Evolutionary conservation across 2,113 vertebrate genomes (phyloP), one percentile per base, ranked within the genome.

Genomic region (Platysternon megacephalum): DNA sequence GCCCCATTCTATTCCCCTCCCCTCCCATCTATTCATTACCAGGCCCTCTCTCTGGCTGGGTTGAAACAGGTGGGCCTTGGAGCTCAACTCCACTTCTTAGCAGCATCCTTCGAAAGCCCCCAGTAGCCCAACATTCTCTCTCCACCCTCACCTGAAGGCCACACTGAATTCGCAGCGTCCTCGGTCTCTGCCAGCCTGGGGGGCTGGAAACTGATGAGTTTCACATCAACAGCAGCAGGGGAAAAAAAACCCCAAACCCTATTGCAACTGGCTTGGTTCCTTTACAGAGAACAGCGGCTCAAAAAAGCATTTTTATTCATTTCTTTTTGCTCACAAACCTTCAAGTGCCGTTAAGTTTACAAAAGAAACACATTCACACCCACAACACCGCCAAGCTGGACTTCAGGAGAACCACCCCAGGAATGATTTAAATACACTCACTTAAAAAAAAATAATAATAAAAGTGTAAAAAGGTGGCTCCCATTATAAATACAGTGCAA

Each of bases 401-500:
- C 22, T 49, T 48, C 86, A 39, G 72, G 74, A 56, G 79, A 51
- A 79, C 55, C 78, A 84, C 44, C 52, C 81, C n/a, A 68, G 52
- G 55, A 84, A 84, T 32, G 16, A n/a, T 55, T 92, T 88, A 92
- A 92, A 92, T 92, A 88, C 21, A 46, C 24, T 61, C 79, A 76
- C 49, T 84, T 72, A 44, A 22, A 53, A 68, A 68, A 76, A 86
- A 51, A 51, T 8, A 46, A 46, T 46, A 46, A 46, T 46, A 51
- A 61, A 84, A 68, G 52, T 39, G 44, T 72, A 72, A 49, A 80
- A 84, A 49, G 86, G 53, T 52, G 86, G 42, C 48, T 84, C 7
- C 81, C 49, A 21, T 88, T 92, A 92, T 92, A 92, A 92, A 92
- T 92, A 92, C 91, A 92, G 91, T 92, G 91, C 81, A 92, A 92